A percentile compares a stretch with the other conserved stretches of the same genome.
phyloP scores from a whole-genome alignment of 2,888 invertebrate genomes.

The Piscicola geometra region DNA sequence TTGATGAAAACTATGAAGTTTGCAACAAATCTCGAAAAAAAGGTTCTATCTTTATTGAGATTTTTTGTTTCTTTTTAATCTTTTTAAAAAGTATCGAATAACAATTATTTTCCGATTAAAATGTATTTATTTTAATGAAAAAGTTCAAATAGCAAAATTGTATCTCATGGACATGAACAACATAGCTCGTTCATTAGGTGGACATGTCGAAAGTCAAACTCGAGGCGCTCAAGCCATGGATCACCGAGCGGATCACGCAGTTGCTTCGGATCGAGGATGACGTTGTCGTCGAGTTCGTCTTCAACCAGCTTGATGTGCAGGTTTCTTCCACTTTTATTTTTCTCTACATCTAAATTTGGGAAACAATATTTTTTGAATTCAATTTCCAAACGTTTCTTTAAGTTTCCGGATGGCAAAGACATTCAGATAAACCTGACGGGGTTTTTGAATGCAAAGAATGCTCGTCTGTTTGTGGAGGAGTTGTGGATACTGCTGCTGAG shows the following conservation, averaged over 20 bases:
- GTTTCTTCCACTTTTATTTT: no score
- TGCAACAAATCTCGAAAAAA: constrained; percentile 83
- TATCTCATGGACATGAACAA: constrained; percentile 8
- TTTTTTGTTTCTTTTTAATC: neutral
- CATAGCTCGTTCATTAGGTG: constrained; percentile 63
- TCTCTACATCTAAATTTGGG: no score
- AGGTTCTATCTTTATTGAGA: constrained; percentile 61
- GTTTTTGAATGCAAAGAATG: constrained; percentile 94
- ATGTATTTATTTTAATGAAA: constrained; percentile 2
- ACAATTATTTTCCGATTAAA: neutral
- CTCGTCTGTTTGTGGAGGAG: constrained; percentile 93
- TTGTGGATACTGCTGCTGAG: constrained; percentile 90
- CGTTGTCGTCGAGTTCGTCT: constrained; percentile 95
- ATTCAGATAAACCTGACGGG: constrained; percentile 99
- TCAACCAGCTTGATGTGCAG: constrained; percentile 94
- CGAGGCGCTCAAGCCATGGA: constrained; percentile 97
- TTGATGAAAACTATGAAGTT: constrained; percentile 98
- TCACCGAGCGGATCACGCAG: constrained; percentile 90
- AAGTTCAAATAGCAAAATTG: neutral
- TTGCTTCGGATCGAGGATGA: constrained; percentile 96
- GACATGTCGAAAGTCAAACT: constrained; percentile 97
- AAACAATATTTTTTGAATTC: no score
- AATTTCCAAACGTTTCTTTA: no score
- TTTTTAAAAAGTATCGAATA: neutral
- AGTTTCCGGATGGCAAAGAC: constrained; percentile 93